phyloP scores from a whole-genome alignment of 2,888 invertebrate species.

The Caenorhabditis sinica region DNA sequence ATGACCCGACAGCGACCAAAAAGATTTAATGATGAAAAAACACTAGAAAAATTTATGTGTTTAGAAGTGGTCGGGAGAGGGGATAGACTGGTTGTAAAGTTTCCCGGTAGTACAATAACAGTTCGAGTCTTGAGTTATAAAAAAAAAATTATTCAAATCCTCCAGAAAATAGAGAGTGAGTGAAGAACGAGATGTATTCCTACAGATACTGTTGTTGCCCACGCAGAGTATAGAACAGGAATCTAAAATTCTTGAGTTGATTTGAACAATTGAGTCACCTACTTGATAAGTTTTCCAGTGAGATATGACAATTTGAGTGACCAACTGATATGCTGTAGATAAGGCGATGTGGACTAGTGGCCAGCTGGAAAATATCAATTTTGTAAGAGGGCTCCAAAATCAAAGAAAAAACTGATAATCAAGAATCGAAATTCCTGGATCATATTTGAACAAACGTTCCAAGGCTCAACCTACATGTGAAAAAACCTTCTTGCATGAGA shows the following conservation, averaged over 20 bases:
- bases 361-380: slow-evolving; percentile 57
- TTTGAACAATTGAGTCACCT: not conserved
- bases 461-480: slow-evolving; percentile 31
- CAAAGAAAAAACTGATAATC: too few species aligned
- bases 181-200: slow-evolving; percentile 48
- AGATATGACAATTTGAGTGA: slow-evolving; percentile 47
- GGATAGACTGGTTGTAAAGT: not conserved
- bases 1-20: slow-evolving; percentile 15
- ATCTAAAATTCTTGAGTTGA: slow-evolving; percentile 10
- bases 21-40: slow-evolving; percentile 40
- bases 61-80: not conserved
- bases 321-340: slow-evolving; percentile 45
- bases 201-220: slow-evolving; percentile 52
- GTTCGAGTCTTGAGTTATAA: not conserved
- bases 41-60: slow-evolving; percentile 15
- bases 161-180: slow-evolving; percentile 51
- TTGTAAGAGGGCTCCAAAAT: not conserved
- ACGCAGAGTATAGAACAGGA: slow-evolving; percentile 46
- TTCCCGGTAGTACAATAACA: not conserved
- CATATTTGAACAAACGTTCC: not conserved
- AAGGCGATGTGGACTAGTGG: slow-evolving; percentile 46
- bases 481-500: slow-evolving; percentile 41
- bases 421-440: too few species aligned
- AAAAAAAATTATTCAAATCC: not conserved
- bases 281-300: slow-evolving; percentile 35